These are phyloP conservation scores for Pocillopora damicornis DNA, from an alignment of 64 coral and sea anemone genomes.

Conservation along the genomic window DNA sequence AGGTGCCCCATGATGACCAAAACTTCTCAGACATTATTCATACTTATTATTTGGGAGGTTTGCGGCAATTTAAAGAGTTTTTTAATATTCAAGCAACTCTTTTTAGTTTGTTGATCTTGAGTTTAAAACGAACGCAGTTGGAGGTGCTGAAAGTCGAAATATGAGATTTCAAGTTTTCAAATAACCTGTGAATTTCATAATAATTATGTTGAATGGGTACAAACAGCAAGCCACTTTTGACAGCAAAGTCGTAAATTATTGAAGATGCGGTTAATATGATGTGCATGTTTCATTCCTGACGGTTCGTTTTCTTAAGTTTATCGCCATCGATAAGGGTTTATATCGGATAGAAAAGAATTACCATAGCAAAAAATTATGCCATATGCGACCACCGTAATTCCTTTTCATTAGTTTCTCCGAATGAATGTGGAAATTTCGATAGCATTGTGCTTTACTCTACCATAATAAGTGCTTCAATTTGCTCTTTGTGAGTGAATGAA, in stretches of 20 bases:
- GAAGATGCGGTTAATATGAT: neutral
- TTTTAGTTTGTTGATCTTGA: too few relatives aligned
- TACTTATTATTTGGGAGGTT: too few relatives aligned
- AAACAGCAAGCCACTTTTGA: too few relatives aligned
- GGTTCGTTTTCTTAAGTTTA: neutral
- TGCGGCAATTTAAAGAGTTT: too few relatives aligned
- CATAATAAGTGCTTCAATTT: neutral
- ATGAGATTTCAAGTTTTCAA: too few relatives aligned
- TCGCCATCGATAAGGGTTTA: neutral
- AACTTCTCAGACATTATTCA: too few relatives aligned
- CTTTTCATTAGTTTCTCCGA: neutral
- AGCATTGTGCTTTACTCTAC: neutral
- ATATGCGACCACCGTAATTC: neutral
- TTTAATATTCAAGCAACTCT: too few relatives aligned
- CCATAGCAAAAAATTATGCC: neutral
- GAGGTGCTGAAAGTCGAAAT: too few relatives aligned
- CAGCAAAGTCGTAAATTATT: neutral
- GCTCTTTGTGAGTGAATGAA: neutral
- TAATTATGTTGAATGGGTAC: too few relatives aligned
- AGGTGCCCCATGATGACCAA: too few relatives aligned
- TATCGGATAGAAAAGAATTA: neutral
- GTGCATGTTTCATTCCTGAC: neutral
- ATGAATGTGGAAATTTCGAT: neutral
- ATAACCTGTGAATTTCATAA: too few relatives aligned
- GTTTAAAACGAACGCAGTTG: too few relatives aligned